These are phyloP conservation scores for Parapsyche elsis DNA, from an alignment of 1,140 invertebrate species.

Conservation along the genomic window DNA sequence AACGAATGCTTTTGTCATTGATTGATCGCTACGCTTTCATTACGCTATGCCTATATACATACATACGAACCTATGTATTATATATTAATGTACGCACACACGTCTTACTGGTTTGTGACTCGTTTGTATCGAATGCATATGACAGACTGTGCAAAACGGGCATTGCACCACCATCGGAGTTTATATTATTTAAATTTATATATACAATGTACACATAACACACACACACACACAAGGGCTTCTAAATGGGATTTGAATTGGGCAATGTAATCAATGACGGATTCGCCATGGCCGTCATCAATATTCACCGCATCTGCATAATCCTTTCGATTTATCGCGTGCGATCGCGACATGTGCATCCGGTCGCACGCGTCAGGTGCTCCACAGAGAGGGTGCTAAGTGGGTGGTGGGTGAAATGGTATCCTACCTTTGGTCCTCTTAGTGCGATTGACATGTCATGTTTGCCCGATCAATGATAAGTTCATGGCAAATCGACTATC, in stretches of 20 bases:
- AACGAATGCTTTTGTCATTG: slow-evolving; percentile 41
- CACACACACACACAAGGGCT: neutral
- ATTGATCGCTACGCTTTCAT: slow-evolving; percentile 35
- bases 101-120: slow-evolving; percentile 18
- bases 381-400: too few relatives aligned
- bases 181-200: too few relatives aligned
- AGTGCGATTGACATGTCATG: slow-evolving; percentile 58
- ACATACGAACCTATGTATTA: neutral
- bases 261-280: neutral
- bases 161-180: too few relatives aligned
- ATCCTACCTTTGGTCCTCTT: neutral
- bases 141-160: neutral
- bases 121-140: slow-evolving; percentile 27
- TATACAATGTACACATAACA: neutral
- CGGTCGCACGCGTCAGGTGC: neutral
- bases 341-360: slow-evolving; percentile 13
- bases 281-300: slow-evolving; percentile 24
- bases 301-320: slow-evolving; percentile 43
- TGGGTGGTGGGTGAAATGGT: too few relatives aligned
- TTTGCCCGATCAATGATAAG: slow-evolving; percentile 59
- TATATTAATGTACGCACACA: neutral
- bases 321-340: slow-evolving; percentile 38
- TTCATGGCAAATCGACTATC: slow-evolving; percentile 58
- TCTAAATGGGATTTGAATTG: neutral
- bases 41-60: neutral